A percentile compares a stretch with the other conserved stretches of the same genome.
Evolutionary conservation across 2,797 vertebrate species (phyloP).

Genomic region (Pseudotriccus pelzelni): DNA sequence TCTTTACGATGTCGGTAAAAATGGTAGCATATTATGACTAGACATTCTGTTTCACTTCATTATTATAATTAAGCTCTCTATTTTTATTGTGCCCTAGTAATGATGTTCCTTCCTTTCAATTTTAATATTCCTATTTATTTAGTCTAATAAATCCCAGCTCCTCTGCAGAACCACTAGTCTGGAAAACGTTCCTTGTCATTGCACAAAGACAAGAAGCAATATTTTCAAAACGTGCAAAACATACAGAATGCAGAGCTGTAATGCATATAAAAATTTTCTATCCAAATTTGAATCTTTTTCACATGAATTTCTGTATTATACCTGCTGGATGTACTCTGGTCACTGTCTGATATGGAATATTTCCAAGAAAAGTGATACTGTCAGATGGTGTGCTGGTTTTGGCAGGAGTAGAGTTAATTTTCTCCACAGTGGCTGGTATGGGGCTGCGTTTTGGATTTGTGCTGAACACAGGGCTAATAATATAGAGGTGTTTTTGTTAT

Average conservation of each 20-base stretch:
- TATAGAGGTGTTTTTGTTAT: accelerated
- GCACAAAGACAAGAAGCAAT: neutral
- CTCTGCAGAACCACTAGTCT: neutral
- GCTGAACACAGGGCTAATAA: neutral
- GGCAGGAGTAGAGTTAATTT: neutral
- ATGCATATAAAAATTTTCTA: neutral
- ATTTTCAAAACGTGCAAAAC: neutral
- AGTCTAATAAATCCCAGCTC: neutral
- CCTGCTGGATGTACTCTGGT: neutral
- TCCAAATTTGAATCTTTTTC: neutral
- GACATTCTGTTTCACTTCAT: neutral
- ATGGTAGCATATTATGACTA: neutral
- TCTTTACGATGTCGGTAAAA: neutral
- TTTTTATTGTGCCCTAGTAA: neutral
- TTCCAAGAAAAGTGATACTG: neutral
- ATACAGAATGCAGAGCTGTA: neutral
- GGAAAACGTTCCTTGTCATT: neutral
- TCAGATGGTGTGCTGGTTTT: neutral
- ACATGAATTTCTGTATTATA: neutral
- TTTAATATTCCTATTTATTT: neutral
- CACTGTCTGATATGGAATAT: neutral
- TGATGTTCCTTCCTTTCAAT: neutral
- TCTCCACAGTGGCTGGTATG: neutral
- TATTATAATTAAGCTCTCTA: neutral
- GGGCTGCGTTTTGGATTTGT: neutral